These are phyloP conservation scores for Hyla sarda DNA, from an alignment of 2,113 vertebrate genomes.

Conservation along the genomic window DNA sequence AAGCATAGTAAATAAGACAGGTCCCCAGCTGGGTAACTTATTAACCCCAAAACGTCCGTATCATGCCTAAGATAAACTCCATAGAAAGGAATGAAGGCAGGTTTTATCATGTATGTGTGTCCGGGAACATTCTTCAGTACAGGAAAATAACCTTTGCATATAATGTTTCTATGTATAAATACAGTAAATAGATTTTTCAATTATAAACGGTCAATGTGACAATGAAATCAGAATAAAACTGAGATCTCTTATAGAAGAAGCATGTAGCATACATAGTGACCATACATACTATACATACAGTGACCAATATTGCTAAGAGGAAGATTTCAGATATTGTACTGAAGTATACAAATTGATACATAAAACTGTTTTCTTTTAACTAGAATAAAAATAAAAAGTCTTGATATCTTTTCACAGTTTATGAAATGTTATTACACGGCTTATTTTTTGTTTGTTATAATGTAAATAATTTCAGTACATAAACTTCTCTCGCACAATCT, in stretches of 20 bases:
- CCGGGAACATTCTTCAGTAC: conserved; percentile 72
- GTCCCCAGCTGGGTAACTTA: conserved; percentile 76
- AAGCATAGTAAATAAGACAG: conserved; percentile 74
- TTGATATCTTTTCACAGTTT: neutral
- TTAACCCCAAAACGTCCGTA: conserved; percentile 76
- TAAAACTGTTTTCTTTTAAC: no score
- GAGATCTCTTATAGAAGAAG: neutral
- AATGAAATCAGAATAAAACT: neutral
- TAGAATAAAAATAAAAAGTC: neutral
- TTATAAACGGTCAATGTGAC: neutral
- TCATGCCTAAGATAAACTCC: conserved; percentile 72
- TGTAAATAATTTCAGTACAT: neutral
- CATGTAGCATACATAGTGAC: neutral
- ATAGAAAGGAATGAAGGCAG: conserved; percentile 85
- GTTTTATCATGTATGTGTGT: conserved; percentile 80
- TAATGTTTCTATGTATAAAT: conserved; percentile 58
- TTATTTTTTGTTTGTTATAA: neutral
- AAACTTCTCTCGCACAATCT: no score
- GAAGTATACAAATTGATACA: neutral
- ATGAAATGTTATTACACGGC: neutral
- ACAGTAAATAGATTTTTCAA: conserved; percentile 51
- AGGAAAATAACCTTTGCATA: conserved; percentile 66
- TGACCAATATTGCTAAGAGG: neutral
- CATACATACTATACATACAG: no score
- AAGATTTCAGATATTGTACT: neutral